These are phyloP conservation scores for Eueremaeus valkanovi DNA, from an alignment of 2,888 invertebrate genomes.

Conservation along the genomic window DNA sequence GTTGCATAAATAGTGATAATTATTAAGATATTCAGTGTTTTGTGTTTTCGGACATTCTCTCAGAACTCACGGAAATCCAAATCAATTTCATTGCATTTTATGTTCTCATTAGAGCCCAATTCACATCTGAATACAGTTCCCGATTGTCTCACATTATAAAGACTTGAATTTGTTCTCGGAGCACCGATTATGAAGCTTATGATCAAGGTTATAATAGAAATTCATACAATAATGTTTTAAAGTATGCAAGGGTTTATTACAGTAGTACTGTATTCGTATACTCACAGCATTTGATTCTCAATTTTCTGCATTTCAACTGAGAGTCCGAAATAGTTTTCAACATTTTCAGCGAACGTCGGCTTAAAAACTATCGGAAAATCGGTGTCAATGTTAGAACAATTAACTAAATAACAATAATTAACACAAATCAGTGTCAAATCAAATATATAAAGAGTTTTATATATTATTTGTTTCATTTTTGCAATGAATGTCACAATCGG, in stretches of 20 bases:
- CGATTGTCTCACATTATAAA: neutral
- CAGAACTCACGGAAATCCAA: conserved; percentile 9
- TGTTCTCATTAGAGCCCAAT: neutral
- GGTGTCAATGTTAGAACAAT: neutral
- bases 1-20: no score
- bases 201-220: no score
- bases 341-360: neutral
- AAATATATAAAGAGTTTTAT: no score
- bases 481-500: no score
- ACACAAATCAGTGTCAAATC: no score
- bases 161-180: neutral
- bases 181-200: neutral
- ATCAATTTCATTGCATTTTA: neutral
- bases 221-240: neutral
- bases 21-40: no score
- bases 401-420: neutral
- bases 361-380: neutral
- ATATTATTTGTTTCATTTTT: no score
- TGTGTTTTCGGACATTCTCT: no score
- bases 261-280: neutral
- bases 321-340: neutral
- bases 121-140: neutral
- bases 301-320: neutral
- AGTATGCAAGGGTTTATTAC: neutral
- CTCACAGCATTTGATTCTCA: neutral